These are phyloP conservation scores for Heliconius himera DNA, from an alignment of 1,140 invertebrate genomes.

Conservation along the genomic window DNA sequence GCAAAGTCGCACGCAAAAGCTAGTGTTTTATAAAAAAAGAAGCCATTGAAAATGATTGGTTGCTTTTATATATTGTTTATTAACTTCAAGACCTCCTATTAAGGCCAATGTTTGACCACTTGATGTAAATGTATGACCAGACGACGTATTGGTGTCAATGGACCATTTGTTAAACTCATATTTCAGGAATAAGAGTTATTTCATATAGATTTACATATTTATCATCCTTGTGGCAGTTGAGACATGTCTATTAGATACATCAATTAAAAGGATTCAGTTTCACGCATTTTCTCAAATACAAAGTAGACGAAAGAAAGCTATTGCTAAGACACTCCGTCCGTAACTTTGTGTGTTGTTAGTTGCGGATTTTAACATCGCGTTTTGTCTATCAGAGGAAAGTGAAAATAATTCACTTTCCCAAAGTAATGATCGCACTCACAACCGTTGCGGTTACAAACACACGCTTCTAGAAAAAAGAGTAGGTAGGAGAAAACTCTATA, in stretches of 20 bases:
- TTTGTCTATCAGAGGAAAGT: too few relatives aligned
- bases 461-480: too few relatives aligned
- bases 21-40: not conserved
- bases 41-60: constrained; percentile 21
- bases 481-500: too few relatives aligned
- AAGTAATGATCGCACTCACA: too few relatives aligned
- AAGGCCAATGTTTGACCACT: constrained; percentile 34
- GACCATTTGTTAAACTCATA: constrained; percentile 21
- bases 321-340: too few relatives aligned
- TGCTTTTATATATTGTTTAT: constrained; percentile 23
- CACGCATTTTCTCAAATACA: too few relatives aligned
- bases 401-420: too few relatives aligned
- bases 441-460: too few relatives aligned
- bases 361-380: too few relatives aligned
- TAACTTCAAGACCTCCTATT: constrained; percentile 28
- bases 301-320: too few relatives aligned
- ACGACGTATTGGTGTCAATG: constrained; percentile 18
- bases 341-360: not conserved
- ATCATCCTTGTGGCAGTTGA: not conserved
- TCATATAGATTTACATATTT: not conserved
- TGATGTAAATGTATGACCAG: constrained; percentile 17
- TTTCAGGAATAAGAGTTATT: constrained; percentile 19
- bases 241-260: not conserved
- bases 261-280: too few relatives aligned
- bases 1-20: too few relatives aligned